Conservation (phyloP, 2,888 invertebrate genomes). For the Acanthosepion esculentum region DNA sequence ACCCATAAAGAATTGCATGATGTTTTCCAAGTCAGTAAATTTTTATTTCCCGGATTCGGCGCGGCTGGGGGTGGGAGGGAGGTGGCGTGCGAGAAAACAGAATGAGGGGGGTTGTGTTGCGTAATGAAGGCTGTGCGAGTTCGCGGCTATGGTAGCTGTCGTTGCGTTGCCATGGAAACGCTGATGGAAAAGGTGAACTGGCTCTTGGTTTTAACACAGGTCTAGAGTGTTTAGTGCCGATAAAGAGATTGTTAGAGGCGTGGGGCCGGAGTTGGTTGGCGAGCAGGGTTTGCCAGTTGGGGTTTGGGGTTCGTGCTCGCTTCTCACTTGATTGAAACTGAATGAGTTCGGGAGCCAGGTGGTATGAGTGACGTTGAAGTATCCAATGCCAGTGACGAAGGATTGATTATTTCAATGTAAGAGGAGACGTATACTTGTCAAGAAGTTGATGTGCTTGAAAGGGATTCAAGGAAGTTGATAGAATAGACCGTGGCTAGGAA, state of each 20-base stretch:
- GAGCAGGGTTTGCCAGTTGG: not conserved
- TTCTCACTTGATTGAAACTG: not conserved
- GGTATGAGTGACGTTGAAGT: not conserved
- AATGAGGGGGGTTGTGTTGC: not conserved
- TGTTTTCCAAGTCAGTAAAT: constrained; percentile 33
- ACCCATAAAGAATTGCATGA: not conserved
- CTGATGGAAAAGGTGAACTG: not conserved
- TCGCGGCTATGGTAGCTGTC: not conserved
- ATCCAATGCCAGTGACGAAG: not conserved
- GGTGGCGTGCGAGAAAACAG: too few relatives aligned
- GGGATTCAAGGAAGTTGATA: not conserved
- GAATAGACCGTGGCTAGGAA: not conserved
- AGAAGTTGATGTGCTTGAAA: not conserved
- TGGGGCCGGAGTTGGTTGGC: not conserved
- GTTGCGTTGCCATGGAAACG: not conserved
- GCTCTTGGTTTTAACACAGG: not conserved
- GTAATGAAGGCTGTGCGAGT: not conserved
- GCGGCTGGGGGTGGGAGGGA: not conserved
- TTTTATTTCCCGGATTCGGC: not conserved
- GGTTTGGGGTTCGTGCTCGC: not conserved
- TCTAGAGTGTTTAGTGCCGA: not conserved
- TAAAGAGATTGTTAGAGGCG: not conserved
- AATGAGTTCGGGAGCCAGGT: constrained; percentile 6
- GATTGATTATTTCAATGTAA: not conserved
- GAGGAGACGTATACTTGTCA: not conserved